Base-by-base conservation (phyloP, 2,797 vertebrate species). In the Sebastes iracundus region DNA sequence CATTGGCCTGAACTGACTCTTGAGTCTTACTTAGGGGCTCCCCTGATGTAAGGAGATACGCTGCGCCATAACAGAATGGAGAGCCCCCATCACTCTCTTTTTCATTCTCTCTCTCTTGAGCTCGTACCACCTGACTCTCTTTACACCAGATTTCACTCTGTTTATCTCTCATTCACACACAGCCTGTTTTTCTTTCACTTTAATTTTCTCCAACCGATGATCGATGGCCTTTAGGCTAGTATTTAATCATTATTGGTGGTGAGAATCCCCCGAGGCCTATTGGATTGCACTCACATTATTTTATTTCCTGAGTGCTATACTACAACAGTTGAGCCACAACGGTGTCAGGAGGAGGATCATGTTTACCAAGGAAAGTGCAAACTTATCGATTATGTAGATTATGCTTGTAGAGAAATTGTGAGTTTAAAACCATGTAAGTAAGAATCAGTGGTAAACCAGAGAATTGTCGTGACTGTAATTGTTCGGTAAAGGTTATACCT, bases 211-310 rank as follows among this genome's bases (percentile, higher is more conserved):
- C 7, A 2, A 10, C 9, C 25, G 2, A 2, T 67, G 55, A 85
- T 80, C 13, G 12, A 80, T 82, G 27, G 32, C 75, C 60, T 75
- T 61, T 33, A 65, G 42, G n/a, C 16, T 35, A 2, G 56, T 46
- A 11, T 79, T 82, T 71, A 75, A 81, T 75, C 69, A 62, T 55
- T 74, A 68, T 46, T 49, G 69, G 64, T 79, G 74, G 63, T 81
- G 35, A 28, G 77, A 62, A 64, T 80, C 72, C 75, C 81, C 30
- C 6, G 28, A 73, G 82, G 62, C 67, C 82, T 71, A 63, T 83
- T 75, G 71, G 46, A 67, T 83, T 75, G 72, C 77, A 60, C 62
- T 80, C 71, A 62, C 56, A 61, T 83, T 74, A 74, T 77, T 87
- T 80, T 77, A 68, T 79, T 80, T 77, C 64, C 67, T 49, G n/a